These are phyloP conservation scores for Dimorphilus gyrociliatus DNA, from an alignment of 2,888 invertebrate species.

Conservation along the genomic window DNA sequence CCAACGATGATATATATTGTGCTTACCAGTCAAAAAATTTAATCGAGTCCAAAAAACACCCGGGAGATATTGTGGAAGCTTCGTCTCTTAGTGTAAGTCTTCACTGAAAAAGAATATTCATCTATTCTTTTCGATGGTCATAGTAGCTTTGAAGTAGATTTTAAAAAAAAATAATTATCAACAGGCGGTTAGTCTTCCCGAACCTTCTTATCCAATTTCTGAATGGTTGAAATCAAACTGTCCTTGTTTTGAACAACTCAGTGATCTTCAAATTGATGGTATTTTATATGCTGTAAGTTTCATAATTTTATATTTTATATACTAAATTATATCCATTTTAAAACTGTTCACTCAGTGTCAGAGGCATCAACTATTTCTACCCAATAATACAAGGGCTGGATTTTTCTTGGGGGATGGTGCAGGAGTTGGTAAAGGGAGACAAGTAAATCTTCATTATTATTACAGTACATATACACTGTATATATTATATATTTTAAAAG, in stretches of 20 bases:
- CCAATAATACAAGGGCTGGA: slow-evolving; percentile 28
- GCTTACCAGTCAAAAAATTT: too few relatives aligned
- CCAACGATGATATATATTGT: too few relatives aligned
- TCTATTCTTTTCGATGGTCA: background rate
- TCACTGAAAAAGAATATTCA: background rate
- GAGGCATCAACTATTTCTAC: slow-evolving; percentile 26
- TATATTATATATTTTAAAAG: slow-evolving; percentile 11
- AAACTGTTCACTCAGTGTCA: too few relatives aligned
- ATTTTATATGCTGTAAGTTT: slow-evolving; percentile 29
- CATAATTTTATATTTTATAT: slow-evolving; percentile 2
- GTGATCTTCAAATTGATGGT: slow-evolving; percentile 31
- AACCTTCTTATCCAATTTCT: slow-evolving; percentile 19
- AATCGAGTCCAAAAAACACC: too few relatives aligned
- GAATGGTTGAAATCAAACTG: slow-evolving; percentile 19
- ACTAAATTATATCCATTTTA: too few relatives aligned
- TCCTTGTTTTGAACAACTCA: slow-evolving; percentile 20
- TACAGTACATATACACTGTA: background rate
- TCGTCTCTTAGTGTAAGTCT: slow-evolving; percentile 26
- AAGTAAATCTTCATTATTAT: slow-evolving; percentile 13
- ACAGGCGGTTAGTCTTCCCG: slow-evolving; percentile 22
- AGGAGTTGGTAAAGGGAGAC: slow-evolving; percentile 35
- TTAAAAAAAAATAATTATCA: slow-evolving; percentile 2
- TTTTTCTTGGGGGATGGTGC: slow-evolving; percentile 36
- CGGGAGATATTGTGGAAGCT: slow-evolving; percentile 33
- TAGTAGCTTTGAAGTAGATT: background rate